A percentile compares a stretch with the other conserved stretches of the same genome.
Evolutionary conservation across 1,140 invertebrate genomes (phyloP).

Genomic region (Acromyrmex charruanus): DNA sequence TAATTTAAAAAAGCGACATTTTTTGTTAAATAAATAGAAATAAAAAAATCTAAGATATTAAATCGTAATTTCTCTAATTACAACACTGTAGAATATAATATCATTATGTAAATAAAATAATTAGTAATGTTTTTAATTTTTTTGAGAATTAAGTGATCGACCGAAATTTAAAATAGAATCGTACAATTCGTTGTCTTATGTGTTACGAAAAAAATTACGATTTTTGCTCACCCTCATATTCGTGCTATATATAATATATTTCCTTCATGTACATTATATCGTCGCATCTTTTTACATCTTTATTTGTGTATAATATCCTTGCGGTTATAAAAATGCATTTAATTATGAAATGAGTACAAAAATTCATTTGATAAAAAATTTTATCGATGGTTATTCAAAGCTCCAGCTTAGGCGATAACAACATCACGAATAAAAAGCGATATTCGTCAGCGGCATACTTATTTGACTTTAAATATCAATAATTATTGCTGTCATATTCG

Average conservation of each 20-base stretch:
- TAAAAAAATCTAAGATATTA: neutral
- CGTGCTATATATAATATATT: constrained; percentile 34
- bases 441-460: neutral
- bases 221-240: constrained; percentile 9
- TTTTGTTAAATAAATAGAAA: neutral
- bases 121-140: neutral
- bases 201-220: constrained; percentile 16
- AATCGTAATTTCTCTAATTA: constrained; percentile 1
- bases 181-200: neutral
- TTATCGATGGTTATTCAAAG: constrained; percentile 27
- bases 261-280: constrained; percentile 34
- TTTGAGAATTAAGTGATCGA: neutral
- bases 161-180: neutral
- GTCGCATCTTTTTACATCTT: constrained; percentile 13
- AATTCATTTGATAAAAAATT: constrained; percentile 42
- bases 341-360: constrained; percentile 36
- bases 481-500: constrained; percentile 3
- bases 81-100: neutral
- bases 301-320: constrained; percentile 5
- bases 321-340: constrained; percentile 44
- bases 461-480: constrained; percentile 1
- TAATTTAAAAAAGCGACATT: neutral
- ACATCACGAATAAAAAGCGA: constrained; percentile 16
- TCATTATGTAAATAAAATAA: neutral
- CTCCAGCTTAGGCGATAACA: neutral